Evolutionary conservation across 2,797 vertebrate species (phyloP), one percentile per base, ranked within the genome.

Genomic region (Sorex maritimensis): DNA sequence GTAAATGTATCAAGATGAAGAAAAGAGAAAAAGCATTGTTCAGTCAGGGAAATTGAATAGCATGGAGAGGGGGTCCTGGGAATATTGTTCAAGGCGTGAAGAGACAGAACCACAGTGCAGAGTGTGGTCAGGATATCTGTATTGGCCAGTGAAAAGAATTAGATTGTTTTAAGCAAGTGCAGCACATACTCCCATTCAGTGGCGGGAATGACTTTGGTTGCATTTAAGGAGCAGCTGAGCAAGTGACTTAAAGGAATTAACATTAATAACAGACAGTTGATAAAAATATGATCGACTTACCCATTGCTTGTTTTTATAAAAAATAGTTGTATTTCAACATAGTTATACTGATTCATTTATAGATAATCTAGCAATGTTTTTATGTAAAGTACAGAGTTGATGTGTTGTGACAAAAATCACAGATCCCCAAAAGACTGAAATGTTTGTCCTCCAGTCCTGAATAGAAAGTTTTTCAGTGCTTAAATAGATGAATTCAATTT

Each of bases 401-500:
- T 11, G 49, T 52, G 10, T 8, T 11, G 67, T 65, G 28, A 90
- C 82, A 77, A 65, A 80, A 61, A 71, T 38, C 46, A 83, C 13
- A 65, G 65, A 63, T 63, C 74, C 61, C 83, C 69, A 15, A 85
- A 13, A 87, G 68, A 68, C n/a, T 67, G 72, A 92, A 65, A 71
- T 78, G 44, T 87, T 95, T 87, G 68, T 58, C 85, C 34, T 81
- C 69, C 78, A 75, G 24, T 23, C 38, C 21, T 80, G 87, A n/a
- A 73, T 41, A 71, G 34, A 95, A 81, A 79, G 73, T 21, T 89
- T 89, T 30, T 55, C 78, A 81, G 44, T 38, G n/a, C 24, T 65
- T 65, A 14, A 41, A 72, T 15, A 46, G 23, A 75, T 74, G 65
- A 52, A 52, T 52, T 52, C 11, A 52, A 52, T 52, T 52, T 52